phyloP scores from a whole-genome alignment of 2,113 vertebrate genomes.

The Oostethus manadensis region DNA sequence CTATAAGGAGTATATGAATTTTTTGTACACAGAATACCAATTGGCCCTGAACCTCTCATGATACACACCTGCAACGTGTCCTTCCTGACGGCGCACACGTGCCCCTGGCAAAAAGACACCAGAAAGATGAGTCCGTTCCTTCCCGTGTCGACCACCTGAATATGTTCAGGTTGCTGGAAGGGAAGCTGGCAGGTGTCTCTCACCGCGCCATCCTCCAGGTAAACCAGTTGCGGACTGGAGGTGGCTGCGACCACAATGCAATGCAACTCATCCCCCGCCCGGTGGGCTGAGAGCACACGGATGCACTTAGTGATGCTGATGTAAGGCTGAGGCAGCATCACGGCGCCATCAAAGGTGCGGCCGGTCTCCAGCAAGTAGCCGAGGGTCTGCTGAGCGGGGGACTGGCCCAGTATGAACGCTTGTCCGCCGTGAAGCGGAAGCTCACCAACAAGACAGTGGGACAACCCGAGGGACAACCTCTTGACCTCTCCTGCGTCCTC shows the following conservation, averaged over 20 bases:
- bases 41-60: background rate
- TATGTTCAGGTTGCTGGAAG: slow-evolving; percentile 69
- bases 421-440: slow-evolving; percentile 62
- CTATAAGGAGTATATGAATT: no score
- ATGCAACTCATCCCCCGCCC: slow-evolving; percentile 47
- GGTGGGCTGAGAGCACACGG: slow-evolving; percentile 60
- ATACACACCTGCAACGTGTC: slow-evolving; percentile 80
- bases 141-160: slow-evolving; percentile 71
- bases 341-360: slow-evolving; percentile 50
- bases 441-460: slow-evolving; percentile 74
- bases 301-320: slow-evolving; percentile 71
- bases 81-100: slow-evolving; percentile 78
- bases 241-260: slow-evolving; percentile 75
- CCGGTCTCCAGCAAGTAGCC: slow-evolving; percentile 70
- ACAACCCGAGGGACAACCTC: slow-evolving; percentile 69
- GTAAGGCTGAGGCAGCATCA: slow-evolving; percentile 82
- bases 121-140: slow-evolving; percentile 70
- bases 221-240: slow-evolving; percentile 78
- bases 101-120: slow-evolving; percentile 72
- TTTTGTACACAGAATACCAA: no score
- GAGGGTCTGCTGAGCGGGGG: slow-evolving; percentile 56
- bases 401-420: slow-evolving; percentile 71
- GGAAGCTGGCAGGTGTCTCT: slow-evolving; percentile 80
- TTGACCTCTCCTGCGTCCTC: slow-evolving; percentile 46
- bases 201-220: slow-evolving; percentile 78